Percentiles rank a stretch among this genome's conserved stretches.
These are phyloP conservation scores for Drosophila saltans DNA, from an alignment of 1,140 invertebrate genomes.

Conservation along the genomic window DNA sequence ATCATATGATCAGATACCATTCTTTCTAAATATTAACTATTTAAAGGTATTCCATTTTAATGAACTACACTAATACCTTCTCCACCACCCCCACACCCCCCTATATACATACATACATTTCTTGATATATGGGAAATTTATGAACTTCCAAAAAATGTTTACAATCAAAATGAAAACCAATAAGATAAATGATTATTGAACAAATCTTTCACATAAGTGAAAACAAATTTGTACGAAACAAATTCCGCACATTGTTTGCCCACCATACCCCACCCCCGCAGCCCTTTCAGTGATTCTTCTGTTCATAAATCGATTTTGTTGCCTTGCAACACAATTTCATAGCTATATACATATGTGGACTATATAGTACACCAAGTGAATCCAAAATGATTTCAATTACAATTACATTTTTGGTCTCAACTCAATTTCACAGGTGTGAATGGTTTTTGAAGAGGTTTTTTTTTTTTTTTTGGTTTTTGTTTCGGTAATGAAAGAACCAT, in stretches of 20 bases:
- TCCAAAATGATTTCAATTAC: slow-evolving; percentile 72
- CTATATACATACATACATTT: slow-evolving; percentile 5
- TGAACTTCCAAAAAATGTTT: slow-evolving; percentile 53
- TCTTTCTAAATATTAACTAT: background rate
- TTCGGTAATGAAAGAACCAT: slow-evolving; percentile 73
- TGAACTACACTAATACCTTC: slow-evolving; percentile 18
- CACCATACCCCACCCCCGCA: too few relatives aligned
- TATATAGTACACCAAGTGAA: slow-evolving; percentile 29
- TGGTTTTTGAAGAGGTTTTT: slow-evolving; percentile 56
- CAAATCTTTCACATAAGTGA: slow-evolving; percentile 30
- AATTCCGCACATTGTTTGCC: slow-evolving; percentile 74
- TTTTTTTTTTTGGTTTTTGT: slow-evolving; percentile 26
- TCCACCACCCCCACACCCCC: too few relatives aligned
- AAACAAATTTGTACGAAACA: slow-evolving; percentile 69
- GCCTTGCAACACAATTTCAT: slow-evolving; percentile 37
- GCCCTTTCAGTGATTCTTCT: slow-evolving; percentile 51
- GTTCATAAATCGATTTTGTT: slow-evolving; percentile 69
- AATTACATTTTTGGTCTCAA: slow-evolving; percentile 59
- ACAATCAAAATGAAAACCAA: slow-evolving; percentile 59
- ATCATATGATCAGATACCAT: background rate
- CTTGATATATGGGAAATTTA: slow-evolving; percentile 53
- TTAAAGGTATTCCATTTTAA: slow-evolving; percentile 29
- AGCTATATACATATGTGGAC: too few relatives aligned
- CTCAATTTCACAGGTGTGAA: slow-evolving; percentile 69
- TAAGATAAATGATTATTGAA: slow-evolving; percentile 77